Evolutionary conservation across 2,113 vertebrate species (phyloP), one percentile per base, ranked within the genome.

Genomic region (Mesoclemmys tuberculata): DNA sequence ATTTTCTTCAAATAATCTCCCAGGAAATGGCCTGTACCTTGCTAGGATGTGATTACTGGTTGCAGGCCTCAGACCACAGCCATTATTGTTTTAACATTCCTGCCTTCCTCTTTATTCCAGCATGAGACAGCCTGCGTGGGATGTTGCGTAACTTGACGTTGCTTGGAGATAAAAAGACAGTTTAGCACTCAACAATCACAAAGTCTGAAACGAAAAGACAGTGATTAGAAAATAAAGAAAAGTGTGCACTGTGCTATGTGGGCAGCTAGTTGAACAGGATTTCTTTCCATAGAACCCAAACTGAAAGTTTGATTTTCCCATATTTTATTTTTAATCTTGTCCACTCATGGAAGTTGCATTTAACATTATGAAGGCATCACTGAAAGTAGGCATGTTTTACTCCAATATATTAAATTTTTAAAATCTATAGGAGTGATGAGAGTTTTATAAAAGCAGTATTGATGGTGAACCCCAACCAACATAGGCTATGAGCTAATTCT

Each of bases 11-110:
- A 97, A 94, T 98, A 98, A 98, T 97, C 98, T 98, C 97, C 97
- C 94, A 98, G 97, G 98, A 98, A 97, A 98, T 96, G 97, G 96
- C 93, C 55, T 97, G 90, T 97, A 95, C 96, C 97, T 97, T 95
- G 93, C 92, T 82, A 97, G 96, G 92, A 97, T 97, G 97, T 98
- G 98, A 98, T 98, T 98, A 98, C 96, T 96, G 91, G 92, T 98
- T 98, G 95, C 95, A 97, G 96, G 97, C 91, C 97, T 97, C 94
- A 97, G 97, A 98, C 98, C 97, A 97, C 93, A 98, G 96, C 96
- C 96, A 98, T 98, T 98, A 98, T 97, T 98, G 98, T 98, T 98
- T 98, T 98, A 98, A 98, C 97, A 97, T 97, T 97, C 94, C 96
- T 98, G 88, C 97, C 95, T 98, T 98, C 91, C 91, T 97, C 97